These are phyloP conservation scores for Palythoa caribaeorum DNA, from an alignment of 92 coral and sea anemone species.

Conservation along the genomic window DNA sequence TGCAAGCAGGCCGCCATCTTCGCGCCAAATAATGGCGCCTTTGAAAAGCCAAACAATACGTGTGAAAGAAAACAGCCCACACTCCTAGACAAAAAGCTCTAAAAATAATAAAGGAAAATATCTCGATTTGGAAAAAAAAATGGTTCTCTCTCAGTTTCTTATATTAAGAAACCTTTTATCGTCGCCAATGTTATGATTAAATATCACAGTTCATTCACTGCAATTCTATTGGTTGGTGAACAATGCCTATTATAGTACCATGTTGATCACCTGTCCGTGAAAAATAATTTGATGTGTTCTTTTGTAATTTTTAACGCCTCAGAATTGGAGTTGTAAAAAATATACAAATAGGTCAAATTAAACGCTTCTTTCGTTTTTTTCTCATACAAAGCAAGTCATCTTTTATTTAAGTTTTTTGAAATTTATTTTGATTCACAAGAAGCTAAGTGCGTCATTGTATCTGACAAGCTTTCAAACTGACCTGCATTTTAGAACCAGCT, in stretches of 20 bases:
- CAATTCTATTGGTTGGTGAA: slow-evolving; percentile 10
- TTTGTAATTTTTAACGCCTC: slow-evolving; percentile 13
- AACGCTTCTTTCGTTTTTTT: neutral
- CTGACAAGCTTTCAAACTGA: neutral
- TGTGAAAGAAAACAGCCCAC: neutral
- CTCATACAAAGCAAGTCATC: neutral
- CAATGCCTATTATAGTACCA: neutral
- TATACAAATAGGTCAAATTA: neutral
- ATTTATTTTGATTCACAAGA: neutral
- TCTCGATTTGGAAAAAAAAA: neutral
- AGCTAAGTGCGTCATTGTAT: neutral
- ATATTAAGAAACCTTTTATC: neutral
- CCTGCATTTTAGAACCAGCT: slow-evolving; percentile 33
- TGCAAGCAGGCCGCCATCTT: slow-evolving; percentile 6
- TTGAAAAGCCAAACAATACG: neutral
- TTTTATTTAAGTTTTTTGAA: neutral
- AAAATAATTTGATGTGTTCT: neutral
- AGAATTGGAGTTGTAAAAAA: neutral
- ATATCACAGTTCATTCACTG: neutral
- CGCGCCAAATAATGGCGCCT: slow-evolving; percentile 36
- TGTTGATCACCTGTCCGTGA: slow-evolving; percentile 14
- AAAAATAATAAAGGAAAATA: neutral
- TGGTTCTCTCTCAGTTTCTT: neutral
- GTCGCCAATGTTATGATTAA: neutral
- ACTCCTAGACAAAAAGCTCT: slow-evolving; percentile 1